phyloP scores from a whole-genome alignment of 2,888 invertebrate genomes.

The Drosophila merina region DNA sequence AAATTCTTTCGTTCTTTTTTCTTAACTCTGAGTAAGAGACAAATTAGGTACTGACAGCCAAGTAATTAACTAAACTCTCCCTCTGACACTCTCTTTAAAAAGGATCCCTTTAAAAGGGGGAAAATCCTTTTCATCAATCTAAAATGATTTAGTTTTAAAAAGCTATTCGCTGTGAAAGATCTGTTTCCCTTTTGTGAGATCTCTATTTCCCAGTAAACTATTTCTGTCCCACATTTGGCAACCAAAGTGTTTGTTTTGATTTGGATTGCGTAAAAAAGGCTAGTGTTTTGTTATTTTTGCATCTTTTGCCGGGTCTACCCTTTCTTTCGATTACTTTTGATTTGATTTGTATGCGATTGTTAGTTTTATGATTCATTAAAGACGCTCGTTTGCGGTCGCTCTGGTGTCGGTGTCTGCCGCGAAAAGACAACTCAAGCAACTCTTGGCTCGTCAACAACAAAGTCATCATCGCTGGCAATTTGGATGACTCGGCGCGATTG shows the following conservation, averaged over 20 bases:
- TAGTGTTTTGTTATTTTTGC: constrained; percentile 7
- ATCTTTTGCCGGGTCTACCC: constrained; percentile 5
- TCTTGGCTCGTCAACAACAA: constrained; percentile 17
- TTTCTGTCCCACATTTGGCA: constrained; percentile 1
- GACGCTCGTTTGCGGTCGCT: constrained; percentile 8
- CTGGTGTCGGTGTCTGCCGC: neutral
- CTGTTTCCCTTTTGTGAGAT: too few species aligned
- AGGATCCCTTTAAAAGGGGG: neutral
- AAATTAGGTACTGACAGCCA: neutral
- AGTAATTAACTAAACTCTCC: neutral
- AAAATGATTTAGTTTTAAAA: too few species aligned
- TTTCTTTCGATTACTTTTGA: constrained; percentile 25
- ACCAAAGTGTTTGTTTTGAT: constrained; percentile 6
- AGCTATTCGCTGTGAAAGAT: too few species aligned
- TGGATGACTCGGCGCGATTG: constrained; percentile 42
- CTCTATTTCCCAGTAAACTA: neutral
- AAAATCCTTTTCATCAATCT: neutral
- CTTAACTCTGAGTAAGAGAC: neutral
- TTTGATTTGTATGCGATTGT: constrained; percentile 47
- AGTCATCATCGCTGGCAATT: constrained; percentile 28
- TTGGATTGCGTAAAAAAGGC: constrained; percentile 21
- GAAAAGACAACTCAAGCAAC: constrained; percentile 3
- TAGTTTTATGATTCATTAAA: constrained; percentile 34
- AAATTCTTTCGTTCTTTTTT: neutral
- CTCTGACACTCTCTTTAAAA: neutral